These are phyloP conservation scores for Promerops cafer DNA, from an alignment of 2,113 vertebrate species.

Conservation along the genomic window DNA sequence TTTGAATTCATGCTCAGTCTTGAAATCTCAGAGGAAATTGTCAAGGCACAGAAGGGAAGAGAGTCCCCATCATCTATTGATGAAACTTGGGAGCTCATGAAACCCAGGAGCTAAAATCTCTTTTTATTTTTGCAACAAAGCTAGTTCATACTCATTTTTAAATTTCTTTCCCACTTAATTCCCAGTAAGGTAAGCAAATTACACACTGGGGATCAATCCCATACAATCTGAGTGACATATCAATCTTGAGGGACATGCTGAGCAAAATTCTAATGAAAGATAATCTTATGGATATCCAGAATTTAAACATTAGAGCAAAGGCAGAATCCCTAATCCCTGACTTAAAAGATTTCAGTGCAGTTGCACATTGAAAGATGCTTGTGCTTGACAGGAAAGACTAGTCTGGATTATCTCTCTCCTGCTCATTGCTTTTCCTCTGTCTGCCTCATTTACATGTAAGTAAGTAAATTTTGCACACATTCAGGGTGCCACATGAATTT, in stretches of 20 bases:
- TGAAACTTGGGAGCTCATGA: neutral
- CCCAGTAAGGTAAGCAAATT: neutral
- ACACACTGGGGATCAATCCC: neutral
- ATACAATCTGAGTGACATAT: neutral
- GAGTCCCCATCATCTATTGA: neutral
- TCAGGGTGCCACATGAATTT: neutral
- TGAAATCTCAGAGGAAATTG: neutral
- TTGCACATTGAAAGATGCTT: neutral
- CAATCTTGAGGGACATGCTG: neutral
- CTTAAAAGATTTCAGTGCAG: neutral
- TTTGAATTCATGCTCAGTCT: neutral
- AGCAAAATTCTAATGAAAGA: neutral
- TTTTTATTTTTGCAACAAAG: neutral
- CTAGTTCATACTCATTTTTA: neutral
- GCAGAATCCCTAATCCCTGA: neutral
- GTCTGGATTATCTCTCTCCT: neutral
- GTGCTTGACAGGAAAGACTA: neutral
- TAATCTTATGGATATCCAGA: neutral
- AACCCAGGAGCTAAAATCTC: neutral
- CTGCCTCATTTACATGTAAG: constrained; percentile 1
- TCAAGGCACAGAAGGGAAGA: neutral
- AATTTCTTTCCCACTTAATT: neutral
- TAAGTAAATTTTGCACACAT: neutral
- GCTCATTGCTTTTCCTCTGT: neutral
- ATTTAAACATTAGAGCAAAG: neutral